phyloP scores from a whole-genome alignment of 2,797 vertebrate species.

The Xiphorhynchus erythropygius region DNA sequence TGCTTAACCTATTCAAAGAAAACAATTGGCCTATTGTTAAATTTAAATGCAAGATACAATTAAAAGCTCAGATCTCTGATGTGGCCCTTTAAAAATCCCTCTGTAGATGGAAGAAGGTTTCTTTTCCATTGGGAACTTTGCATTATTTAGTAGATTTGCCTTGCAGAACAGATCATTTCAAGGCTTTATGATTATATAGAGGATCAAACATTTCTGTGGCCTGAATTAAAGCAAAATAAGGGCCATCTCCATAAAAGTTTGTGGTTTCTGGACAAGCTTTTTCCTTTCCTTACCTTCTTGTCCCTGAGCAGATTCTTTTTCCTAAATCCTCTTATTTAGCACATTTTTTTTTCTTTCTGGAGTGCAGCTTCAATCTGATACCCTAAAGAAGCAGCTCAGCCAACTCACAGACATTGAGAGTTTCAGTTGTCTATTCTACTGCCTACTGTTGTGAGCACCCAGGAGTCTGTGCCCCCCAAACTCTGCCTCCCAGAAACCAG shows the following conservation, averaged over 20 bases:
- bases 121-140: constrained; percentile 39
- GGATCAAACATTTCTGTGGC: constrained; percentile 51
- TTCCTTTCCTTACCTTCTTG: neutral
- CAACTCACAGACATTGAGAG: neutral
- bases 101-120: constrained; percentile 44
- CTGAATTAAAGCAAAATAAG: constrained; percentile 47
- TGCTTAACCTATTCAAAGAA: neutral
- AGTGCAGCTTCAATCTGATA: neutral
- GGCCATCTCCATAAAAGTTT: neutral
- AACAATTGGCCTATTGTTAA: neutral
- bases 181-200: constrained; percentile 1
- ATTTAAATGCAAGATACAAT: constrained; percentile 36
- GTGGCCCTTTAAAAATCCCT: constrained; percentile 23
- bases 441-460: neutral
- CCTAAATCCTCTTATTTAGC: neutral
- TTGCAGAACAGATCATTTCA: constrained; percentile 53
- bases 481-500: neutral
- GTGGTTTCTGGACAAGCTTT: neutral
- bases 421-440: neutral
- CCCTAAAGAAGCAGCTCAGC: neutral
- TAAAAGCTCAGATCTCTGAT: constrained; percentile 42
- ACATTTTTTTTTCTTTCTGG: neutral
- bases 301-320: neutral
- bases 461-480: neutral
- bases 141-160: constrained; percentile 66